phyloP scores from a whole-genome alignment of 2,113 vertebrate genomes.

The Eolophus roseicapilla region DNA sequence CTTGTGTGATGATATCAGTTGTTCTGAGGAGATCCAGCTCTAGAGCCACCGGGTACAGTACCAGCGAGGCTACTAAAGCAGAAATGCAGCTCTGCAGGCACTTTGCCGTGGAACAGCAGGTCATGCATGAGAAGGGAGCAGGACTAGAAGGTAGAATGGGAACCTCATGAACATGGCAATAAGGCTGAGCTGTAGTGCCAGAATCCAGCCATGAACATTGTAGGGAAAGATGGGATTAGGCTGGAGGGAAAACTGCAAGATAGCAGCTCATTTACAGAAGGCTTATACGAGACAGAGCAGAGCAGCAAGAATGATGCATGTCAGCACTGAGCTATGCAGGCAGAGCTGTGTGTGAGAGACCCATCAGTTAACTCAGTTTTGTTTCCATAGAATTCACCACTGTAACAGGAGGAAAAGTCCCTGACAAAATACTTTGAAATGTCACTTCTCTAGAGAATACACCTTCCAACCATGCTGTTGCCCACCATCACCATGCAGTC shows the following conservation, averaged over 20 bases:
- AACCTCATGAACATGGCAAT: not conserved
- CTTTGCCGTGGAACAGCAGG: not conserved
- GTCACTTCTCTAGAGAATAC: not conserved
- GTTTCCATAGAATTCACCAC: not conserved
- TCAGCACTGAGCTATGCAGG: not conserved
- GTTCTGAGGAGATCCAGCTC: not conserved
- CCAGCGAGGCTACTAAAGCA: not conserved
- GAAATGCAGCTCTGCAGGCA: not conserved
- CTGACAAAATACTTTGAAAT: not conserved
- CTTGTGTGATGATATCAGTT: not conserved
- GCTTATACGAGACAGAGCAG: not conserved
- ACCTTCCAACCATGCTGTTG: not conserved
- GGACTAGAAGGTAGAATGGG: not conserved
- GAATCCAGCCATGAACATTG: not conserved
- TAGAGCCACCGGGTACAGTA: not conserved
- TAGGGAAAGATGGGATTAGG: not conserved
- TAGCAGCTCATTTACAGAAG: not conserved
- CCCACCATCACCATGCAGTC: not conserved
- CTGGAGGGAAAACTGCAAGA: not conserved
- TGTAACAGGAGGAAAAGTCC: fast-evolving
- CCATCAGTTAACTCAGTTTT: not conserved
- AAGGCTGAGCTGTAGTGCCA: not conserved
- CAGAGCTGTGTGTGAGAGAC: not conserved
- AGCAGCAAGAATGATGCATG: not conserved
- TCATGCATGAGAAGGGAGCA: not conserved